Conservation (phyloP, 2,113 vertebrate genomes). For the Panthera tigris region DNA sequence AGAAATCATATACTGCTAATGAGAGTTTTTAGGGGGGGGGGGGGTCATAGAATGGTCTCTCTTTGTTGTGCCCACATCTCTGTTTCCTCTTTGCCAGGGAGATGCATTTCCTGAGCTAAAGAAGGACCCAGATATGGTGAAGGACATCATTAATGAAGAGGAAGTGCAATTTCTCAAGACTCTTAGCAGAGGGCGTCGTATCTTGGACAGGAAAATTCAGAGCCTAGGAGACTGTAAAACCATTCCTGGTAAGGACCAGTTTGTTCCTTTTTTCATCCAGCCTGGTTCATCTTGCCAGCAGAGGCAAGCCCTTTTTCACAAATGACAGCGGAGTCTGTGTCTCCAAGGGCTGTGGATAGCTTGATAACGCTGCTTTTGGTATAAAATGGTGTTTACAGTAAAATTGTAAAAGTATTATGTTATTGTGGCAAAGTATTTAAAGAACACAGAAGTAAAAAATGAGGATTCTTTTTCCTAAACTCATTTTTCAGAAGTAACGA, state of each 20-base stretch:
- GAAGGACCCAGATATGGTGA: slow-evolving; percentile 98
- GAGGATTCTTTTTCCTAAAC: not conserved
- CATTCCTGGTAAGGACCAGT: slow-evolving; percentile 90
- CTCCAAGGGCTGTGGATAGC: not conserved
- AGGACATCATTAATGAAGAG: slow-evolving; percentile 98
- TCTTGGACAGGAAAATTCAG: slow-evolving; percentile 97
- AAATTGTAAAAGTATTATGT: not conserved
- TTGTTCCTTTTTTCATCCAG: not conserved
- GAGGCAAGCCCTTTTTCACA: not conserved
- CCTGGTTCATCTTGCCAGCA: not conserved
- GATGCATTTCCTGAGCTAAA: slow-evolving; percentile 96
- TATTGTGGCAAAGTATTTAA: not conserved
- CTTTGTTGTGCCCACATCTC: not conserved
- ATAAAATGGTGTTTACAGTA: not conserved
- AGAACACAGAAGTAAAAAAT: not conserved
- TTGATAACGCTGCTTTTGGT: not conserved
- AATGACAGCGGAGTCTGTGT: not conserved
- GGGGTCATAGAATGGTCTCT: not conserved
- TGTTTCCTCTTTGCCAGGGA: slow-evolving; percentile 85
- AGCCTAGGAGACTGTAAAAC: slow-evolving; percentile 91
- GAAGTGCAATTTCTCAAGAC: slow-evolving; percentile 98
- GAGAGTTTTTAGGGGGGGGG: not conserved
- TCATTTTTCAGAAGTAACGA: slow-evolving; percentile 4
- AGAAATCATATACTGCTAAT: not conserved
- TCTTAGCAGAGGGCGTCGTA: slow-evolving; percentile 96